Evolutionary conservation across 2,888 invertebrate genomes (phyloP), one percentile per base, ranked within the genome.

Genomic region (Hoplodrina ambigua): DNA sequence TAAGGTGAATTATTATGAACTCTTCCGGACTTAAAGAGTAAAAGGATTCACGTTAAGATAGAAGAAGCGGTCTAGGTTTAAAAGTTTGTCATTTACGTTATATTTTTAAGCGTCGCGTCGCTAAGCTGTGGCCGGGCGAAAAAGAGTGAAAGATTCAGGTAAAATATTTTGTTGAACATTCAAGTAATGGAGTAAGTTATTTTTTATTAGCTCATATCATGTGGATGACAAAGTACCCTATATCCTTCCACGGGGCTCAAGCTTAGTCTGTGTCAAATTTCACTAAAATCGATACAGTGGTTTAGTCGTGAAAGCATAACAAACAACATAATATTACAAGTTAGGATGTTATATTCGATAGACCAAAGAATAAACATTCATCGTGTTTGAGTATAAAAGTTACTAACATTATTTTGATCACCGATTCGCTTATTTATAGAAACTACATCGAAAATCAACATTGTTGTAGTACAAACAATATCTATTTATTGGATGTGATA

Each of bases 1-100:
- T 63, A 64, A 78, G 19, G 62, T 58, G 15, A 80, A 71, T 75
- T 55, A 75, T 62, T 58, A 58, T 37, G 30, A 64, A 60, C 17
- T 55, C 44, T 62, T 60, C n/a, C 3, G 41, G 65, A 78, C 55
- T 78, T 66, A 46, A 17, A 54, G 44, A 55, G 33, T 57, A 63
- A 55, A 68, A 50, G n/a, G 46, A 65, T 70, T 79, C 70, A n/a
- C 7, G 11, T 78, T 46, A 61, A 60, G 53, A 75, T 19, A 54
- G n/a, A 25, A 64, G 6, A 46, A 20, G 30, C 20, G 57, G 52
- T 53, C 62, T 78, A 73, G 52, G n/a, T 74, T 59, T 62, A 37
- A 69, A 62, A 78, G 41, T 64, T 75, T 70, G 33, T 60, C 61
- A 52, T 57, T 70, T 63, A 50, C 41, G 11, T 66, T 66, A 19